Evolutionary conservation across 2,797 vertebrate genomes (phyloP).

Genomic region (Molossus alvarezi): DNA sequence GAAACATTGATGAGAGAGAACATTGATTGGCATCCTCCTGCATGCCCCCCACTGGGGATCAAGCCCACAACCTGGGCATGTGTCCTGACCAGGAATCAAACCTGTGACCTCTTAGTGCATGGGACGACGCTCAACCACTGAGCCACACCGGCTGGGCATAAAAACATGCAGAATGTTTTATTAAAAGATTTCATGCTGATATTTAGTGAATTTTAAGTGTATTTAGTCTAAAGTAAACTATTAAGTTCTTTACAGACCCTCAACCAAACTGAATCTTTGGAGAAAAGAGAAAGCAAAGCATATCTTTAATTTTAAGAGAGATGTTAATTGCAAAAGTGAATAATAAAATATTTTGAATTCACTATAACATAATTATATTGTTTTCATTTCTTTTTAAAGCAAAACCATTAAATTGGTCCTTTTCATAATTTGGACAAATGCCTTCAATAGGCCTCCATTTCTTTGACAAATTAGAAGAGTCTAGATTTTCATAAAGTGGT

Average conservation of each 20-base stretch:
- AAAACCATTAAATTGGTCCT: neutral
- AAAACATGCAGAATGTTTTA: neutral
- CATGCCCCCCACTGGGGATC: no score
- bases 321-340: constrained; percentile 23
- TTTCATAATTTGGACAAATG: neutral
- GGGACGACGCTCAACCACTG: no score
- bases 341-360: constrained; percentile 53
- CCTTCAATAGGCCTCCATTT: neutral
- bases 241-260: constrained; percentile 20
- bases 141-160: no score
- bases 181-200: constrained; percentile 56
- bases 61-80: no score
- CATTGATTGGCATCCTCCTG: no score
- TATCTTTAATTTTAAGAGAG: constrained; percentile 8
- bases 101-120: no score
- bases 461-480: constrained; percentile 30
- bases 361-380: neutral
- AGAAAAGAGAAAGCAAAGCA: neutral
- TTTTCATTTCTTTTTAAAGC: neutral
- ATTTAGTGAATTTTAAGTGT: constrained; percentile 68
- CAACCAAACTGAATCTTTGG: constrained; percentile 10
- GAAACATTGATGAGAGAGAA: no score
- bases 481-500: constrained; percentile 10
- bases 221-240: constrained; percentile 49
- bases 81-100: no score